Base-by-base conservation (phyloP, 30 jellyfish, hydroid and myxozoan species). In the Hydra vulgaris region DNA sequence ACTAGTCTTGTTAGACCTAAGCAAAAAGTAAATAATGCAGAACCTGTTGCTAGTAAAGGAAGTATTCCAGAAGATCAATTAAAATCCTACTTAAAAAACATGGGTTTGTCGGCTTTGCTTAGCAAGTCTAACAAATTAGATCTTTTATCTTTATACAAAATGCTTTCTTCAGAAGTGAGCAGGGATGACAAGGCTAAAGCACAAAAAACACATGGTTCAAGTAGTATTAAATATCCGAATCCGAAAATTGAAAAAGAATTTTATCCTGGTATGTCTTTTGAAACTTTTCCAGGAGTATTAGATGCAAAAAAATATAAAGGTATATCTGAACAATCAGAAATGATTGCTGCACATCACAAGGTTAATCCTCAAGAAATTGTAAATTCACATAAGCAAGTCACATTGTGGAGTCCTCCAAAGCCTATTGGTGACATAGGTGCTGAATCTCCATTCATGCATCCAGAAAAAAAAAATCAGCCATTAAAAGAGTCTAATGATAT, bases 31-130 rank as follows among this genome's bases (percentile, higher is more conserved):
- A 76, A 27, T 54, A 21, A 15, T 78, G 79, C 72, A 0, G 82
- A 81, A 55, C 83, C 95, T 17, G 92, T 71, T 25, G 79, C 79
- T 12, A 27, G 70, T 15, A 71, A 81, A 20, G 86, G 53, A 73
- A 68, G 77, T 21, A 23, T 71, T 25, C 77, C 85, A 22, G 70
- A 52, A 21, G 85, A 54, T 52, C 79, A 78, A 53, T 78, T 78
- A 61, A 54, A 61, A 54, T 21, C 79, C 0, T 78, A 78, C 66
- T 66, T 78, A 17, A 52, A 61, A n/a, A 54, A 78, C 19, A 70
- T 70, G 89, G 87, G 77, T 18, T 72, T 73, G 54, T 82, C 83
- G 27, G 86, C 66, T 23, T 52, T 70, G 0, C 87, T 73, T 82
- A 88, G 85, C 17, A 78, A 78, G 54, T 27, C 85, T 21, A 61